Conservation (phyloP, 2,888 invertebrate genomes). For the Synergus japonicus region DNA sequence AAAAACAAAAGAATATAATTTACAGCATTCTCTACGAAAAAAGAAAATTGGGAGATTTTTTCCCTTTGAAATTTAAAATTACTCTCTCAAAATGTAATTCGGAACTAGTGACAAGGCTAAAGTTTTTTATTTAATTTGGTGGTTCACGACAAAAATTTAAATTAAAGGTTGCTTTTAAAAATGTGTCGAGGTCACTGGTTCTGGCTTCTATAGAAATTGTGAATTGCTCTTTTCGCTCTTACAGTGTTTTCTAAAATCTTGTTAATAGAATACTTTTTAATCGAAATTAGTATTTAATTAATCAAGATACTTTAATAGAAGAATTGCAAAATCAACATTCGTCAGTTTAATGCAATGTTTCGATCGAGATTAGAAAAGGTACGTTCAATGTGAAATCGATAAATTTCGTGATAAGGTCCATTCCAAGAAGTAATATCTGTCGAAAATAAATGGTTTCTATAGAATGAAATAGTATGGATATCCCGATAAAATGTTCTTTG, state of each 20-base stretch:
- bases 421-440: background rate
- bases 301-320: background rate
- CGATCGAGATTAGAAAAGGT: background rate
- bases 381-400: background rate
- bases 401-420: slow-evolving; percentile 6
- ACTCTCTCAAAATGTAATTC: background rate
- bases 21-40: background rate
- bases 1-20: slow-evolving; percentile 11
- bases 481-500: background rate
- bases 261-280: background rate
- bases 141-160: background rate
- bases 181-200: background rate
- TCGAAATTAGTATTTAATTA: background rate
- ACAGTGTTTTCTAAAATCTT: background rate
- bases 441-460: slow-evolving; percentile 27
- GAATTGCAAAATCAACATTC: background rate
- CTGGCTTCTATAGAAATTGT: background rate
- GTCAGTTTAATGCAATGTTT: background rate
- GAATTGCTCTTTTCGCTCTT: background rate
- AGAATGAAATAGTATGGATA: background rate
- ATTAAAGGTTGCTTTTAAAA: background rate
- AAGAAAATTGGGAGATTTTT: background rate
- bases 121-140: background rate
- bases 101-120: background rate
- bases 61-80: background rate